Percentiles rank a stretch among this genome's conserved stretches.
These are phyloP conservation scores for Zapornia atra DNA, from an alignment of 2,113 vertebrate species.

Conservation along the genomic window DNA sequence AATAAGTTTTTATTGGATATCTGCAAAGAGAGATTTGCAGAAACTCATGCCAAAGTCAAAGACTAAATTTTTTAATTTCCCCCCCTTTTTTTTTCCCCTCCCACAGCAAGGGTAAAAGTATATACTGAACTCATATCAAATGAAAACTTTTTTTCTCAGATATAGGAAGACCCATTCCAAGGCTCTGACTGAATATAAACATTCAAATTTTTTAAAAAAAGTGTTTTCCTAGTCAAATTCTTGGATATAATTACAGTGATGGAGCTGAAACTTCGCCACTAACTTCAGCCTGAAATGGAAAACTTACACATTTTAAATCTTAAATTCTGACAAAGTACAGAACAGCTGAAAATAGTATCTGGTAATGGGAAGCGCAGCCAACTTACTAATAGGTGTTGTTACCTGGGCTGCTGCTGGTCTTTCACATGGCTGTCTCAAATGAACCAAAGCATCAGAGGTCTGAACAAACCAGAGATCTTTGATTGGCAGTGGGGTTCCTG, in stretches of 20 bases:
- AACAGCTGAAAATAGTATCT: not conserved
- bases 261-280: not conserved
- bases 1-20: constrained; percentile 12
- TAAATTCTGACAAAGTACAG: not conserved
- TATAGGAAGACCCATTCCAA: not conserved
- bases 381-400: not conserved
- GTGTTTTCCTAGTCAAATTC: not conserved
- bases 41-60: not conserved
- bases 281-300: not conserved
- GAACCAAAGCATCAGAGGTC: not conserved
- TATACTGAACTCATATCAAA: not conserved
- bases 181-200: not conserved
- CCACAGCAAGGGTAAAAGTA: not conserved
- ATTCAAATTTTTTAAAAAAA: not conserved
- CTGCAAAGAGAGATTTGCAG: not conserved
- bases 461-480: not conserved
- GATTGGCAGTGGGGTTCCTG: not conserved
- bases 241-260: not conserved
- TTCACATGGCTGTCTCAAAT: not conserved
- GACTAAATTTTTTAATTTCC: too few species aligned
- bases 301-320: not conserved
- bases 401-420: not conserved
- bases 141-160: not conserved
- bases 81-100: too few species aligned
- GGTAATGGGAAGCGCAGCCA: not conserved